These are phyloP conservation scores for Syngnathoides biaculeatus DNA, from an alignment of 2,113 vertebrate genomes.

Conservation along the genomic window DNA sequence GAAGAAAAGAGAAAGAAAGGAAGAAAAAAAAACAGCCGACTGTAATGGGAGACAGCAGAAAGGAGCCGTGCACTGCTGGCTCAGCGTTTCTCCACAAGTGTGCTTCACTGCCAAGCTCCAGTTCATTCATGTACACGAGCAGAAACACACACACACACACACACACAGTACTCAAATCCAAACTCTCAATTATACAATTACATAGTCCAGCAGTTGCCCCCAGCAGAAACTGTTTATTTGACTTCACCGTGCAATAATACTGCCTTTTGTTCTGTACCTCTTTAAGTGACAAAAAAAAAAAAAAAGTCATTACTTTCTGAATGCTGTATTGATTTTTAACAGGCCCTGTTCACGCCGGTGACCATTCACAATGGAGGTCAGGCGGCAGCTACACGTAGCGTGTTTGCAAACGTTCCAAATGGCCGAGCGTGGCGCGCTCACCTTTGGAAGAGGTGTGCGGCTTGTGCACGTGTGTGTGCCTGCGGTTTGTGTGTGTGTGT, in stretches of 20 bases:
- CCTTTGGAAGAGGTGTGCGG: constrained; percentile 35
- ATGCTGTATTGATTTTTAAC: constrained; percentile 49
- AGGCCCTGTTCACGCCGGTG: constrained; percentile 32
- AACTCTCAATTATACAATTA: constrained; percentile 72
- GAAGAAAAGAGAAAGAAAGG: constrained; percentile 34
- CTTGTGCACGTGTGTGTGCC: constrained; percentile 12
- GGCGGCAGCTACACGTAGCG: constrained; percentile 29
- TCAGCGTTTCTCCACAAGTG: constrained; percentile 59
- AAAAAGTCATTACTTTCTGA: constrained; percentile 53
- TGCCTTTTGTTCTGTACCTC: constrained; percentile 52
- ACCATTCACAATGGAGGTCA: constrained; percentile 27
- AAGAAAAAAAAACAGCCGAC: constrained; percentile 29
- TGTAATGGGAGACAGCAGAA: constrained; percentile 68
- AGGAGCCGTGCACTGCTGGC: constrained; percentile 52
- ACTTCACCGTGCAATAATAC: constrained; percentile 52
- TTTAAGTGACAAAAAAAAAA: constrained; percentile 49
- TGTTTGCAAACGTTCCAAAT: constrained; percentile 49
- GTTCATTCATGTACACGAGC: constrained; percentile 18
- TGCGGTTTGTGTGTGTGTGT: constrained; percentile 50
- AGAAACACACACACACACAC: constrained; percentile 17
- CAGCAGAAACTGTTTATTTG: constrained; percentile 69
- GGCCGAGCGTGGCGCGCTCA: constrained; percentile 18
- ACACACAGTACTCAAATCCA: constrained; percentile 48
- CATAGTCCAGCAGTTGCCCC: constrained; percentile 61
- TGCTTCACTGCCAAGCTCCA: constrained; percentile 51